Conservation (phyloP, 1,140 invertebrate genomes). For the Papilio polytes region DNA sequence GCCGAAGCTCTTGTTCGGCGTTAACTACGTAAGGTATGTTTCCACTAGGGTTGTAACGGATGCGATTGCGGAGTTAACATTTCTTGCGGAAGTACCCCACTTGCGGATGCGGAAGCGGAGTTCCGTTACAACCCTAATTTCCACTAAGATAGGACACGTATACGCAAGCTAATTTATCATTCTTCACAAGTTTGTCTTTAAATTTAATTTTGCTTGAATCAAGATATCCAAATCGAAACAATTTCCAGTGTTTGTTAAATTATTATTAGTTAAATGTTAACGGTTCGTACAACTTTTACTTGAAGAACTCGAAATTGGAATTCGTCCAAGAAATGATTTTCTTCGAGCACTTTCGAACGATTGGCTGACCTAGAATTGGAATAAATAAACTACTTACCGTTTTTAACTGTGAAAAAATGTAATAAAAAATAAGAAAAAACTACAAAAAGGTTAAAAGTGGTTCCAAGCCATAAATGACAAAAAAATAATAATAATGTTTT, state of each 20-base stretch:
- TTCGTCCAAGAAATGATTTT: slow-evolving; percentile 17
- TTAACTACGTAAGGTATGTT: not conserved
- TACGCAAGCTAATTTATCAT: not conserved
- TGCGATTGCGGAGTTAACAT: no score
- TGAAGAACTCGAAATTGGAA: not conserved
- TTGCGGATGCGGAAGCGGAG: no score
- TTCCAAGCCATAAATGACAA: not conserved
- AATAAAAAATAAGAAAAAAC: no score
- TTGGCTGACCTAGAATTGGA: slow-evolving; percentile 16
- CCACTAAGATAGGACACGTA: no score
- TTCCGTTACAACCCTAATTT: no score
- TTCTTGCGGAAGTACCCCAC: no score
- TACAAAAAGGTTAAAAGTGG: no score
- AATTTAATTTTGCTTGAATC: not conserved
- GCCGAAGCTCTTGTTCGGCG: not conserved
- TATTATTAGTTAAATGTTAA: slow-evolving; percentile 1
- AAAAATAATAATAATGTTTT: not conserved
- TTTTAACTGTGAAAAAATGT: not conserved
- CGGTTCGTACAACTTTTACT: not conserved
- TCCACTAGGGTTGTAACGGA: not conserved
- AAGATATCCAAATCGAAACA: not conserved
- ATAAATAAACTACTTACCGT: not conserved
- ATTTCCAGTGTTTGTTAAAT: not conserved
- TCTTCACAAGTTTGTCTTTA: not conserved
- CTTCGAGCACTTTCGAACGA: slow-evolving; percentile 20